Evolutionary conservation across 2,888 invertebrate genomes (phyloP).

Genomic region (Cylindroiulus punctatus): DNA sequence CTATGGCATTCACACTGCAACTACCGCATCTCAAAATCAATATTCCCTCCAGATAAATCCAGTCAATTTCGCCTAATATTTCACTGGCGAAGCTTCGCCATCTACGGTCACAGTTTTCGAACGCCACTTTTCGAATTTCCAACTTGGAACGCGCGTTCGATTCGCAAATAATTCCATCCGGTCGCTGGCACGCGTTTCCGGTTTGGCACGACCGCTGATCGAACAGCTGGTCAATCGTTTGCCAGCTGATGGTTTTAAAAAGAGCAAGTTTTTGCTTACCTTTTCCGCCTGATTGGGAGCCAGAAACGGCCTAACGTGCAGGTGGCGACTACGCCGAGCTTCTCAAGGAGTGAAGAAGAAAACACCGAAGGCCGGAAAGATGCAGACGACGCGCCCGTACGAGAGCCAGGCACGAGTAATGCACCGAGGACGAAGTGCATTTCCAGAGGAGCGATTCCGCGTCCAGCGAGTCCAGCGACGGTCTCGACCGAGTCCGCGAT

Average conservation of each 20-base stretch:
- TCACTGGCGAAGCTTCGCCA: no score
- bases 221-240: neutral
- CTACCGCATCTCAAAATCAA: no score
- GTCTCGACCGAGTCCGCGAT: conserved; percentile 3
- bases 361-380: neutral
- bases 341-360: conserved; percentile 36
- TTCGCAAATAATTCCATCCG: neutral
- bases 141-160: neutral
- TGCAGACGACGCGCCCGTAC: conserved; percentile 13
- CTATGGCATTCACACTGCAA: no score
- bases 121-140: neutral
- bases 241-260: neutral
- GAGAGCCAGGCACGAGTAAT: conserved; percentile 22
- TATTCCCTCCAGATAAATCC: no score
- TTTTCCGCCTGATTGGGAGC: neutral
- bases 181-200: neutral
- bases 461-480: neutral
- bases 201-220: neutral
- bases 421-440: neutral
- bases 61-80: neutral
- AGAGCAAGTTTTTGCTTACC: neutral
- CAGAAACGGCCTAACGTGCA: conserved; percentile 29
- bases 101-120: neutral
- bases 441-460: neutral
- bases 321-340: conserved; percentile 42